A percentile compares a stretch with the other conserved stretches of the same genome.
phyloP scores from a whole-genome alignment of 2,888 invertebrate species.

The Podabrus alpinus region DNA sequence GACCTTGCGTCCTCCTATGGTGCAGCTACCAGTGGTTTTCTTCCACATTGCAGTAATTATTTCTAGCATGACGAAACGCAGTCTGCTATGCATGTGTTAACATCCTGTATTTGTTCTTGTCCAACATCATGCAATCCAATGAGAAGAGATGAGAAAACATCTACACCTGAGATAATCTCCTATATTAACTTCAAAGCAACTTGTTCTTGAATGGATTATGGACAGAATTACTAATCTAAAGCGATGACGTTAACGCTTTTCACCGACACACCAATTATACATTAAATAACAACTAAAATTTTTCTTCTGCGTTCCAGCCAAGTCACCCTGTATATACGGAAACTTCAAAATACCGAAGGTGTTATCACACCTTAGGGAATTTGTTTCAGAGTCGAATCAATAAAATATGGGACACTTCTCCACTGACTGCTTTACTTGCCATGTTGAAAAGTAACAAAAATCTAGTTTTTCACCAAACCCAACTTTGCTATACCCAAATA shows the following conservation, averaged over 20 bases:
- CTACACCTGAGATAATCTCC: background rate
- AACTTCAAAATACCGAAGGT: background rate
- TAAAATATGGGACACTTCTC: background rate
- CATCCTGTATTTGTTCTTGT: slow-evolving; percentile 21
- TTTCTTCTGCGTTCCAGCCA: background rate
- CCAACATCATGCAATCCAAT: background rate
- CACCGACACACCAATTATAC: background rate
- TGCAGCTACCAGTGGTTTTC: slow-evolving; percentile 20
- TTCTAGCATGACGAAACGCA: slow-evolving; percentile 27
- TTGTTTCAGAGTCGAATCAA: background rate
- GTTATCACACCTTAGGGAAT: background rate
- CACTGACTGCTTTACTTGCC: background rate
- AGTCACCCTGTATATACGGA: background rate
- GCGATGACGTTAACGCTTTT: background rate
- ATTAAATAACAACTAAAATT: background rate
- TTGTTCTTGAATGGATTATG: background rate
- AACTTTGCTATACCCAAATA: background rate
- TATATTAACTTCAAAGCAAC: background rate
- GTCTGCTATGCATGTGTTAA: slow-evolving; percentile 27
- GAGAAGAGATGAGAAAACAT: background rate
- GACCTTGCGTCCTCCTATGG: slow-evolving; percentile 25
- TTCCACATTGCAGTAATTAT: slow-evolving; percentile 29
- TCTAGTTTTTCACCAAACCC: background rate
- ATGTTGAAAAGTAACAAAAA: background rate
- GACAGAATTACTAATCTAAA: background rate